These are phyloP conservation scores for Diadegma fenestrale DNA, from an alignment of 2,888 invertebrate genomes.

Conservation along the genomic window DNA sequence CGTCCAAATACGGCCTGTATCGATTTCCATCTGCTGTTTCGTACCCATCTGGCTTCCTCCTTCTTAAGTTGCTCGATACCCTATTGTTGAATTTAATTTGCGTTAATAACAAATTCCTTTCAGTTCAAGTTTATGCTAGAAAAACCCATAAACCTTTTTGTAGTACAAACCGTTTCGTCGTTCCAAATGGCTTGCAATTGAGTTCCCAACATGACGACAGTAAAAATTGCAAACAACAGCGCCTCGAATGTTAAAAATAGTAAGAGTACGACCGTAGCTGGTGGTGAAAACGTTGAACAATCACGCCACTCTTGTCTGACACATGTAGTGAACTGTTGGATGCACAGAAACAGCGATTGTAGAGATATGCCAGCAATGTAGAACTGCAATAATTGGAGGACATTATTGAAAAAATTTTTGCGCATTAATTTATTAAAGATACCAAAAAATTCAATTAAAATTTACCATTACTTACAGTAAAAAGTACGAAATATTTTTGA, in stretches of 20 bases:
- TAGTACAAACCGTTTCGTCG: conserved; percentile 94
- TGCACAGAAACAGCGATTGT: conserved; percentile 95
- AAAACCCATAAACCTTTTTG: not conserved
- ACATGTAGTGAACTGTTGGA: conserved; percentile 97
- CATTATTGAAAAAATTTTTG: too few species aligned
- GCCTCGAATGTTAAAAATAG: conserved; percentile 97
- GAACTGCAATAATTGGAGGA: conserved; percentile 88
- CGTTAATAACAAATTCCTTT: not conserved
- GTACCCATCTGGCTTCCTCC: conserved; percentile 97
- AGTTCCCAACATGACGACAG: conserved; percentile 98
- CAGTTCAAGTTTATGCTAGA: not conserved
- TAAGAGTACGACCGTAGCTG: conserved; percentile 96
- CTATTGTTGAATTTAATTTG: conserved; percentile 84
- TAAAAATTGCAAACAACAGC: conserved; percentile 98
- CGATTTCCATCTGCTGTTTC: conserved; percentile 97
- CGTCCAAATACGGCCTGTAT: conserved; percentile 98
- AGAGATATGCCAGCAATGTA: conserved; percentile 99
- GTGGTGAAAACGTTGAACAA: conserved; percentile 97
- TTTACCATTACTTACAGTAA: conserved; percentile 90
- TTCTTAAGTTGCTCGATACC: conserved; percentile 99
- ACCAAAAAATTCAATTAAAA: not conserved
- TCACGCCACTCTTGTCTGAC: conserved; percentile 97
- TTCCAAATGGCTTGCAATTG: conserved; percentile 99
- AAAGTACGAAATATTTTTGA: conserved; percentile 99
- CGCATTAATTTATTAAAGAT: not conserved